Base-by-base conservation (phyloP, 2,113 vertebrate species). In the Pseudorasbora parva region DNA sequence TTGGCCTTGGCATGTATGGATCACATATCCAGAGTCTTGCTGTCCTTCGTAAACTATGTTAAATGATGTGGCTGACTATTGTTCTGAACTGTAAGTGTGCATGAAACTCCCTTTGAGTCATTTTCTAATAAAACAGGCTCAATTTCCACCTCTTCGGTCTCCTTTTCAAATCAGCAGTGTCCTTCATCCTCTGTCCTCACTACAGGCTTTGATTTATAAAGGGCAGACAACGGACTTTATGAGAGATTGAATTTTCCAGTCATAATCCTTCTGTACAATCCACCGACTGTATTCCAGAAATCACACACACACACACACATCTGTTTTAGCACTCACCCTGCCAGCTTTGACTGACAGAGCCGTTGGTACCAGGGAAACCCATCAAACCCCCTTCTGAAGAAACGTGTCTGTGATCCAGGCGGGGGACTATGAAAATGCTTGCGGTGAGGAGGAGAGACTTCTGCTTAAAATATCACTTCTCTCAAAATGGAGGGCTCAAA, bases 391-490 rank as follows among this genome's bases (percentile, higher is more conserved):
- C 49, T 80, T 49, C 81, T n/a, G 86, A 87, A 86, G 86, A 56
- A 84, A 84, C 85, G 87, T 75, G 82, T 82, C 87, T 82, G 75
- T 62, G 68, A 87, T 90, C 86, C 89, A 91, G 89, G 91, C 86
- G 79, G 75, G 81, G 66, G 81, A 87, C 88, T 84, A 90, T 88
- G 87, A 91, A 89, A 91, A 86, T 57, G 88, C 45, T 84, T 56
- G 68, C 66, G 87, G 27, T 2, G 84, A 90, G 81, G 86, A 81
- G 64, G 87, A 82, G 62, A 76, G 85, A 84, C 30, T 64, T 86
- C 49, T 51, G 71, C 78, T 85, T 84, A 82, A 89, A 89, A 91
- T 85, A 86, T 77, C 82, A 84, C 81, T 0, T 17, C 51, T 54
- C 17, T 19, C 17, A 54, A 54, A n/a, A 21, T 7, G 2, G 30